Conservation (phyloP, 2,888 invertebrate species). For the Tenthredo livida region DNA sequence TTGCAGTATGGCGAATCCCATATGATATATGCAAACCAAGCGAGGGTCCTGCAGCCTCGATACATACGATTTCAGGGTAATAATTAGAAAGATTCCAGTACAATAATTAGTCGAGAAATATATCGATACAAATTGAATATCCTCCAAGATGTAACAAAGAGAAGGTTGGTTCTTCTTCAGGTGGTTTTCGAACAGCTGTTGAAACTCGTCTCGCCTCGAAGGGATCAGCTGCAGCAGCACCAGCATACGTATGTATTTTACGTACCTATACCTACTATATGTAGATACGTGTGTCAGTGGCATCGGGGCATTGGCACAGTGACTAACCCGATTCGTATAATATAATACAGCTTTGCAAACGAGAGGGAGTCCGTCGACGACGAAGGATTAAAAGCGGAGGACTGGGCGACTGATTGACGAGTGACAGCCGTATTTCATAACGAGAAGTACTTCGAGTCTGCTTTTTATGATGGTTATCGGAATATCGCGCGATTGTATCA, state of each 20-base stretch:
- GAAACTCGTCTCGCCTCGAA: not conserved
- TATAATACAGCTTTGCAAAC: not conserved
- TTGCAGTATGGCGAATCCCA: not conserved
- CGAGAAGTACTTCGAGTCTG: not conserved
- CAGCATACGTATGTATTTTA: not conserved
- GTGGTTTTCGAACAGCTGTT: slow-evolving; percentile 30
- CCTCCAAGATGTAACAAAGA: no score
- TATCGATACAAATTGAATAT: no score
- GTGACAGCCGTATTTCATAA: not conserved
- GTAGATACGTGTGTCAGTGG: not conserved
- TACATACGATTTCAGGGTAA: no score
- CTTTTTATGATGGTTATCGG: not conserved
- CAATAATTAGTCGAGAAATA: no score
- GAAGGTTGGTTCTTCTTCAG: not conserved
- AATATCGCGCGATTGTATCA: not conserved
- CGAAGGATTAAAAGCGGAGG: not conserved
- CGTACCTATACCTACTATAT: not conserved
- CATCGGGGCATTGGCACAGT: slow-evolving; percentile 22
- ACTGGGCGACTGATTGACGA: not conserved
- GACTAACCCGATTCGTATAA: slow-evolving; percentile 9
- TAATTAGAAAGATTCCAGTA: no score
- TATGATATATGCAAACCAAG: not conserved
- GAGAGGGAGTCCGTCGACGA: not conserved
- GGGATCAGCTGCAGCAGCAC: slow-evolving; percentile 5
- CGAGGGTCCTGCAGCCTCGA: not conserved